A percentile compares a stretch with the other conserved stretches of the same genome.
Conservation (phyloP, 2,888 invertebrate species). For the Odontocolon sp. region DNA sequence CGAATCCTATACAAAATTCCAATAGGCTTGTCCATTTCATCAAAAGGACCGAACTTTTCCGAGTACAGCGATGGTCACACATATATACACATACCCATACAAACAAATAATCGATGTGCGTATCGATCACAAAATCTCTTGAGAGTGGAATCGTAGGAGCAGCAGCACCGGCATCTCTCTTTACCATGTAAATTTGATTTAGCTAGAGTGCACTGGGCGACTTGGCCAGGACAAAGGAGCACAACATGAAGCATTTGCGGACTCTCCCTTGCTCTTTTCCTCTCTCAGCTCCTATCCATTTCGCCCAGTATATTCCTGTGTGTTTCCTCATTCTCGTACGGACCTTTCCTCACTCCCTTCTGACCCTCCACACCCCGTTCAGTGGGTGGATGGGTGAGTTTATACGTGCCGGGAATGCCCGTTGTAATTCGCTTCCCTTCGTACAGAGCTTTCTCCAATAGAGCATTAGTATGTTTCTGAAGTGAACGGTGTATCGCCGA, state of each 20-base stretch:
- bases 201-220: constrained; percentile 45
- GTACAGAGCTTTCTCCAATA: neutral
- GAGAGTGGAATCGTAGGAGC: constrained; percentile 27
- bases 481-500: neutral
- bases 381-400: constrained; percentile 1
- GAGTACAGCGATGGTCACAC: neutral
- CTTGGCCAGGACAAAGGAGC: constrained; percentile 49
- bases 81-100: constrained; percentile 1
- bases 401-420: constrained; percentile 37
- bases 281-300: neutral
- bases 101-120: constrained; percentile 43
- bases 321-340: neutral
- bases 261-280: constrained; percentile 16
- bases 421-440: constrained; percentile 19
- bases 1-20: too few relatives aligned
- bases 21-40: too few relatives aligned
- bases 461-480: neutral
- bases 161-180: constrained; percentile 27
- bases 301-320: neutral
- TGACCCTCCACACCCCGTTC: neutral
- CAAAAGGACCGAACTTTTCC: neutral
- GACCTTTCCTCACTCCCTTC: neutral
- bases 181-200: constrained; percentile 57
- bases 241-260: constrained; percentile 23
- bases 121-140: constrained; percentile 50